phyloP scores from a whole-genome alignment of 1,140 invertebrate genomes.

The Hydropsyche tenuis region DNA sequence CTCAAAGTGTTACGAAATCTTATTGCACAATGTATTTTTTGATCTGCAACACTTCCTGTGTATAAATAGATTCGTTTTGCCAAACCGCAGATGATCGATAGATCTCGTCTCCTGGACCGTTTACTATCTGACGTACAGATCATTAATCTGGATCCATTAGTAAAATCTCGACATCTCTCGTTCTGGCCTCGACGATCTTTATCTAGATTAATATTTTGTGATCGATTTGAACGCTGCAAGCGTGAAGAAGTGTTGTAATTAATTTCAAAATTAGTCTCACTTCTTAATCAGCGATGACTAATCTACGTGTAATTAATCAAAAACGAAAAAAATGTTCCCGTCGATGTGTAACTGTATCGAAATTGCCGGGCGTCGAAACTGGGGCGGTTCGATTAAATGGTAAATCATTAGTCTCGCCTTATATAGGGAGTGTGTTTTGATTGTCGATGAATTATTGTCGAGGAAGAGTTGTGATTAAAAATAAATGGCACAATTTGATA shows the following conservation, averaged over 20 bases:
- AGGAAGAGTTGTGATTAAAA: too few relatives aligned
- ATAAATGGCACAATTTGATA: too few relatives aligned
- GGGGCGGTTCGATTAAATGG: too few relatives aligned
- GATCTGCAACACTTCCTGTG: conserved; percentile 2
- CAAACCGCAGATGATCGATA: not conserved
- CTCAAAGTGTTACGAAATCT: too few relatives aligned
- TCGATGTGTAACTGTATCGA: too few relatives aligned
- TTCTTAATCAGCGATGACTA: not conserved
- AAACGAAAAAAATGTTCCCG: too few relatives aligned
- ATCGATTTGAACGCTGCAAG: not conserved
- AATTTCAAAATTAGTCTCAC: conserved; percentile 9
- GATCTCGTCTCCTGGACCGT: not conserved
- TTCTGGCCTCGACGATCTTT: not conserved
- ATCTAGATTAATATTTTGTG: conserved; percentile 1
- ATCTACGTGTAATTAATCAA: conserved; percentile 1
- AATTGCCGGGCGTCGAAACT: too few relatives aligned
- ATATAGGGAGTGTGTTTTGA: too few relatives aligned
- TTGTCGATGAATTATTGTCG: too few relatives aligned
- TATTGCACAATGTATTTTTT: too few relatives aligned
- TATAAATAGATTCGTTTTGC: not conserved
- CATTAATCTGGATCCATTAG: conserved; percentile 21
- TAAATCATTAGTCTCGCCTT: too few relatives aligned
- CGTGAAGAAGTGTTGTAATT: conserved; percentile 19
- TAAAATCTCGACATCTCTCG: conserved; percentile 1
- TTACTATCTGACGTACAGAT: not conserved